Evolutionary conservation across 2,888 invertebrate genomes (phyloP).

Genomic region (Euclidia mi): DNA sequence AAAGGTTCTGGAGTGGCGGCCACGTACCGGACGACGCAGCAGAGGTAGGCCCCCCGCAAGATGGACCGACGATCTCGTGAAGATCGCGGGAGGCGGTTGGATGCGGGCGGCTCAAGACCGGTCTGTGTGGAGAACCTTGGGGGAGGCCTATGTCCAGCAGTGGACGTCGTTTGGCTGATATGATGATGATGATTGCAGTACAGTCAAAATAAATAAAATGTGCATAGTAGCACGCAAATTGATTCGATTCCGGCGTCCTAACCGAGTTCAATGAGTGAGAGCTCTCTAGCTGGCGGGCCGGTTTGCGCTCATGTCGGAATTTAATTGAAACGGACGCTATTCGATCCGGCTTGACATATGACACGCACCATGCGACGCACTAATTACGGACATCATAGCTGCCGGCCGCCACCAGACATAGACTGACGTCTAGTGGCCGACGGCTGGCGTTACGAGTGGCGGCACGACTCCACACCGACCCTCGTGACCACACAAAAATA

Average conservation of each 20-base stretch:
- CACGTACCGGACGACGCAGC: too few species aligned
- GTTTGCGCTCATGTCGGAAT: slow-evolving; percentile 71
- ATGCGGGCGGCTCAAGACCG: too few species aligned
- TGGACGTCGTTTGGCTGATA: too few species aligned
- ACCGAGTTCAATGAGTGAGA: slow-evolving; percentile 70
- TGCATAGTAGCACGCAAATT: slow-evolving; percentile 40
- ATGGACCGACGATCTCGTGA: too few species aligned
- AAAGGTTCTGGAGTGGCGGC: too few species aligned
- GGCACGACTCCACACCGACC: slow-evolving; percentile 52
- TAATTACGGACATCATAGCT: slow-evolving; percentile 78
- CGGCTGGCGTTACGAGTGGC: slow-evolving; percentile 54
- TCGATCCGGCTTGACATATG: slow-evolving; percentile 68
- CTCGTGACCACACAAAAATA: slow-evolving; percentile 25
- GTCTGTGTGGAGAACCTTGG: too few species aligned
- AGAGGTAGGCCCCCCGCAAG: too few species aligned
- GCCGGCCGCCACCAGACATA: slow-evolving; percentile 58
- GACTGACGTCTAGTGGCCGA: slow-evolving; percentile 80
- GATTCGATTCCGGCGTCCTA: slow-evolving; percentile 50
- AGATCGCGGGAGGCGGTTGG: too few species aligned
- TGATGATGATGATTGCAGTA: too few species aligned
- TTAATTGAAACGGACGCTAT: slow-evolving; percentile 84
- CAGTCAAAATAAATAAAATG: slow-evolving; percentile 54
- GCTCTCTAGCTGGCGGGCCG: slow-evolving; percentile 66
- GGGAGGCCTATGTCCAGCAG: too few species aligned
- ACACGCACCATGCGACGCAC: slow-evolving; percentile 66